Base-by-base conservation (phyloP, 2,113 vertebrate species). In the Morphnarchus princeps region DNA sequence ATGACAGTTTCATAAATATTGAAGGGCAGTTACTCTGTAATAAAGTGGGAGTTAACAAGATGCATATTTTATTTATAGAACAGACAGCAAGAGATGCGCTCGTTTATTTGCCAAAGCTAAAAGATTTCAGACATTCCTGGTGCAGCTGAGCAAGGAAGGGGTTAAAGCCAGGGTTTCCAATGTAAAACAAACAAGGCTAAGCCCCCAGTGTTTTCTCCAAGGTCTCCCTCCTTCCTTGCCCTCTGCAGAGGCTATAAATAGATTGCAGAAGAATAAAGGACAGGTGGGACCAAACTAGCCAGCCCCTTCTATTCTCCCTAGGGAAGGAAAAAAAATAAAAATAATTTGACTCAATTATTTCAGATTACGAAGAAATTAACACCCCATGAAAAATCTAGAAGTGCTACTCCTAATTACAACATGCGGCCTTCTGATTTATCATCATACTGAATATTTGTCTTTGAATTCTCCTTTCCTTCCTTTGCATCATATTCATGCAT, bases 171-270 rank as follows among this genome's bases (percentile, higher is more conserved):
- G 40, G 59, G 82, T 45, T 96, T 93, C 71, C 76, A 92, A 63
- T 15, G 47, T 87, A 96, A 91, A 97, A 84, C 45, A 80, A 95
- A 77, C 82, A 92, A 50, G 62, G 63, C 70, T 94, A 80, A 97
- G 73, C 80, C 84, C 84, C 82, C 38, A 52, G 82, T 74, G 74
- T 93, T 95, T 72, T 81, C 87, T 94, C 58, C 79, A 77, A 82
- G 84, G 84, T 82, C 94, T 90, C 74, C 89, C 89, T 85, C 94
- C 70, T 92, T 95, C 90, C 80, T 78, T 93, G 92, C 91, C 65
- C 87, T 96, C 95, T 88, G 87, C 91, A 96, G 90, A 85, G 36
- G 25, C 95, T 96, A 95, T 96, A 96, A 94, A 96, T 96, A 96
- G 95, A 90, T 2, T 73, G 82, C 87, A 94, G 92, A 93, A 94